phyloP scores from a whole-genome alignment of 2,113 vertebrate genomes.

The Cepphus grylle region DNA sequence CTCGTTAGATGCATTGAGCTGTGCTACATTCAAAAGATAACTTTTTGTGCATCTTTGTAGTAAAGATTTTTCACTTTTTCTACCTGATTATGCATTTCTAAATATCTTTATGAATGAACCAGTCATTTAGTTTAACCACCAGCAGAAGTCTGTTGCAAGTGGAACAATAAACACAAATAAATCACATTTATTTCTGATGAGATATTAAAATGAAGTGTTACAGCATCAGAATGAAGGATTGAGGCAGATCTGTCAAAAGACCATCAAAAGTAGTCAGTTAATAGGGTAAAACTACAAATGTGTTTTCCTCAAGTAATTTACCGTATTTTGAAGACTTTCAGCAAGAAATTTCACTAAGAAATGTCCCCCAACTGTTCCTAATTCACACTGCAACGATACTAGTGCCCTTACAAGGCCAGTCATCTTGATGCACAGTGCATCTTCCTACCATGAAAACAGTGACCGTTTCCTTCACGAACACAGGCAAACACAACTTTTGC shows the following conservation, averaged over 20 bases:
- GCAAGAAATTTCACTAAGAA: not conserved
- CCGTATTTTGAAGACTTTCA: not conserved
- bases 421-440: not conserved
- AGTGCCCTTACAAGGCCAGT: not conserved
- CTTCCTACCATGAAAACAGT: not conserved
- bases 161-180: not conserved
- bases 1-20: not conserved
- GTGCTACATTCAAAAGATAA: not conserved
- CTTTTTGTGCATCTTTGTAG: not conserved
- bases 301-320: not conserved
- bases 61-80: not conserved
- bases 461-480: not conserved
- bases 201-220: not conserved
- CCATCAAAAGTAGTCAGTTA: not conserved
- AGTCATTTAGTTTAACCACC: not conserved
- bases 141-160: not conserved
- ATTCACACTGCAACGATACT: not conserved
- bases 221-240: not conserved
- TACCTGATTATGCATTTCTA: not conserved
- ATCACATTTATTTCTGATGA: not conserved
- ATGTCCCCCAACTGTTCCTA: not conserved
- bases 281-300: not conserved
- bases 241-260: not conserved
- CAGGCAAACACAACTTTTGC: not conserved
- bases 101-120: not conserved